Base-by-base conservation (phyloP, 2,113 vertebrate genomes). In the Empidonax traillii region DNA sequence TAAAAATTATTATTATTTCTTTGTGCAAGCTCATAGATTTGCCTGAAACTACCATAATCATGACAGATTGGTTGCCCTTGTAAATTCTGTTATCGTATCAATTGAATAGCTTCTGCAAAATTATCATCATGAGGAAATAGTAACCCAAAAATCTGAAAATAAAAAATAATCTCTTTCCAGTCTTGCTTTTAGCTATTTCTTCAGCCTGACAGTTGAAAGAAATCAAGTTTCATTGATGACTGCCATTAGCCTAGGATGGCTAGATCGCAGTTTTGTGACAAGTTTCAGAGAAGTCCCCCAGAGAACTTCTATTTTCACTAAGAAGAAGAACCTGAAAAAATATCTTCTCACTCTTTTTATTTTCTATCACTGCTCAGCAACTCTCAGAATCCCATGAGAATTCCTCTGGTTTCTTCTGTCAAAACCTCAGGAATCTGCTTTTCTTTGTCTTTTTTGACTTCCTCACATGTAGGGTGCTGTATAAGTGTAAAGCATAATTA, bases 301-400 rank as follows among this genome's bases (percentile, higher is more conserved):
- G 96, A 97, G 91, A 96, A 96, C 95, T 95, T 96, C 74, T 90
- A 81, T 94, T 96, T 96, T 97, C 8, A 0, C 93, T 96, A 93
- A 93, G 81, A 94, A 86, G 85, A 87, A 93, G 76, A 96, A 96
- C 83, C 92, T 94, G 87, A 95, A 97, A 95, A 96, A 96, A 95
- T 83, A 88, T 95, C 93, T 95, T 97, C 93, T 97, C 85, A 81
- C 90, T 94, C 95, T 95, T 97, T 92, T 94, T 78, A 86, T 93
- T 96, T 93, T 93, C 79, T 87, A 73, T 91, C 79, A 59, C 87
- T 83, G 67, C 79, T 96, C 77, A 11, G 89, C 59, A 95, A 11
- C 68, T 88, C 77, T 93, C 53, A 3, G 28, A 96, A 72, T 85
- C 97, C 86, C 94, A 84, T 76, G 93, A 93, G 95, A 83, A 85